These are phyloP conservation scores for Leucosticte australis DNA, from an alignment of 2,113 vertebrate genomes.

Conservation along the genomic window DNA sequence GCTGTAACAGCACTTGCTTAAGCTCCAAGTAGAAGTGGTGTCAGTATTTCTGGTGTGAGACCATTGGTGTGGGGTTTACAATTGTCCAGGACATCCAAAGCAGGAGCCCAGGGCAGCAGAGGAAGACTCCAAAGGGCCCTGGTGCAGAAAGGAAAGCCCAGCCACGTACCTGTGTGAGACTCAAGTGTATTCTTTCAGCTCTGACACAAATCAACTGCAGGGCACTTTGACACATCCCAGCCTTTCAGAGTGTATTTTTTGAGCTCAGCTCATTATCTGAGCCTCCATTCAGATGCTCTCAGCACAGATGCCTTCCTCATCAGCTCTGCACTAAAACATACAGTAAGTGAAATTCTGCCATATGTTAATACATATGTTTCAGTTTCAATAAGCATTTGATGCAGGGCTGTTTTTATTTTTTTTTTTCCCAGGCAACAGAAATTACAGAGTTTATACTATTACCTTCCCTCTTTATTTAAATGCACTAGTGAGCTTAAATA, in stretches of 20 bases:
- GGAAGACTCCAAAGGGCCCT: neutral
- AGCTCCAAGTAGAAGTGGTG: neutral
- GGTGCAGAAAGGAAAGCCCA: neutral
- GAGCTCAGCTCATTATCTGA: slow-evolving; percentile 62
- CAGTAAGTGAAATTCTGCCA: slow-evolving; percentile 74
- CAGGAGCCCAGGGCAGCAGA: neutral
- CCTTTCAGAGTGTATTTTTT: slow-evolving; percentile 44
- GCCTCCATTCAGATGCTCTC: slow-evolving; percentile 63
- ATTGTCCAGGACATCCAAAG: neutral
- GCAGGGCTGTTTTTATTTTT: slow-evolving; percentile 52
- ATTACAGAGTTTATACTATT: slow-evolving; percentile 45
- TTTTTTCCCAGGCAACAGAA: slow-evolving; percentile 21
- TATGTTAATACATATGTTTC: slow-evolving; percentile 81
- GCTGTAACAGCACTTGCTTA: neutral
- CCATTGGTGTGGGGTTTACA: neutral
- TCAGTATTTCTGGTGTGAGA: neutral
- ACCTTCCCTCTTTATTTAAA: slow-evolving; percentile 53
- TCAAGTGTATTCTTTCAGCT: neutral
- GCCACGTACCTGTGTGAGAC: neutral
- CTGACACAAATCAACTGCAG: slow-evolving; percentile 39
- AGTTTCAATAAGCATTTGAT: slow-evolving; percentile 77
- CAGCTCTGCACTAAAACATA: slow-evolving; percentile 74
- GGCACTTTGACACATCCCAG: slow-evolving; percentile 59
- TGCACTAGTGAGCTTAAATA: slow-evolving; percentile 55
- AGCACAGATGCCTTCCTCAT: slow-evolving; percentile 74